Evolutionary conservation across 2,113 vertebrate genomes (phyloP).

Genomic region (Phalacrocorax brasilianus): DNA sequence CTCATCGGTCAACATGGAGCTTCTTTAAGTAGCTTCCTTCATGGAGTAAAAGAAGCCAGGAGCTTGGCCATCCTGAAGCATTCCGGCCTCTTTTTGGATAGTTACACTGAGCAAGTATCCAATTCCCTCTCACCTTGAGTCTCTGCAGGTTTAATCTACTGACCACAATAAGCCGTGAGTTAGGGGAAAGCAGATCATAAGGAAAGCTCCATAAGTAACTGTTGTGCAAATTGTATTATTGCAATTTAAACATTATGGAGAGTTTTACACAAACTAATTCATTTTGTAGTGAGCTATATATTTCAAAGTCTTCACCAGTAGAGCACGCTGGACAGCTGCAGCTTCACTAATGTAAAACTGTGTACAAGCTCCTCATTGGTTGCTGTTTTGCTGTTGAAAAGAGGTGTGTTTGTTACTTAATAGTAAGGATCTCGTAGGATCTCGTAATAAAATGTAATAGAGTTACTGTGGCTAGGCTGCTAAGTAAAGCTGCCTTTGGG

Average conservation of each 20-base stretch:
- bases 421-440: background rate
- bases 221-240: background rate
- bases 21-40: slow-evolving; percentile 88
- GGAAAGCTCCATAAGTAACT: slow-evolving; percentile 27
- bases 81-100: slow-evolving; percentile 86
- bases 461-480: background rate
- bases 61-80: slow-evolving; percentile 89
- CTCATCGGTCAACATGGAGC: slow-evolving; percentile 91
- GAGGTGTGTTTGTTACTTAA: background rate
- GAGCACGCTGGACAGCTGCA: background rate
- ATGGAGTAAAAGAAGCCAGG: slow-evolving; percentile 81
- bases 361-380: background rate
- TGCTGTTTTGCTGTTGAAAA: background rate
- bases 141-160: slow-evolving; percentile 40
- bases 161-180: slow-evolving; percentile 23
- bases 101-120: slow-evolving; percentile 86
- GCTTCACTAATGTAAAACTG: background rate
- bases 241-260: background rate
- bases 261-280: background rate
- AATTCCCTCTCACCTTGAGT: slow-evolving; percentile 47
- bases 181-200: slow-evolving; percentile 41
- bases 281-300: background rate
- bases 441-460: background rate
- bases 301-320: background rate
- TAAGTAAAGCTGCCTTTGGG: background rate